phyloP scores from a whole-genome alignment of 2,797 vertebrate genomes.

The Oophaga sylvatica region DNA sequence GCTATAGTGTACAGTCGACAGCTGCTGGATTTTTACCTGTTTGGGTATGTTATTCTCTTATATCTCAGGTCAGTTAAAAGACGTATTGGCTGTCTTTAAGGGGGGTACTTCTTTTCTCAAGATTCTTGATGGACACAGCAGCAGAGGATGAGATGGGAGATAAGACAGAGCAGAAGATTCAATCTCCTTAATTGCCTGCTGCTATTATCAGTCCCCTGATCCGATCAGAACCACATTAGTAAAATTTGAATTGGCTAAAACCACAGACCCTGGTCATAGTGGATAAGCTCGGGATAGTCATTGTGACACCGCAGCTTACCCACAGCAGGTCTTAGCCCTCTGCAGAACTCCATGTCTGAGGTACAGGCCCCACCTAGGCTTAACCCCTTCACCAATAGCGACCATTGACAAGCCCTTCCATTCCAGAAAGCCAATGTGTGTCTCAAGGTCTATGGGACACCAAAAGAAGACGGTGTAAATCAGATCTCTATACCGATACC shows the following conservation, averaged over 20 bases:
- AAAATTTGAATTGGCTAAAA: slow-evolving; percentile 60
- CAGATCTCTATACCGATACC: background rate
- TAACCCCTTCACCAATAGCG: background rate
- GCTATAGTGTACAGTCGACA: no score
- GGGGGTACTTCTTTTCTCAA: background rate
- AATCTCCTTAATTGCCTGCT: slow-evolving; percentile 70
- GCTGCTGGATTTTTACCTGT: no score
- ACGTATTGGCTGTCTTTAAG: no score
- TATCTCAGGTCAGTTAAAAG: no score
- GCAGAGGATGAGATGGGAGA: slow-evolving; percentile 34
- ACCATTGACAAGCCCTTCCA: background rate
- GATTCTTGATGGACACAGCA: background rate
- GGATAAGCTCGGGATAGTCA: slow-evolving; percentile 61
- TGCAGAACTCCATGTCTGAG: background rate
- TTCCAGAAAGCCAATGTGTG: background rate
- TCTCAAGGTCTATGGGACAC: background rate
- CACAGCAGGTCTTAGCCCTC: background rate
- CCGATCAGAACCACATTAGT: slow-evolving; percentile 56
- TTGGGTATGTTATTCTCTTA: no score
- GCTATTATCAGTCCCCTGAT: slow-evolving; percentile 74
- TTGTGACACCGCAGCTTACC: slow-evolving; percentile 59
- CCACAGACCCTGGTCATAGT: slow-evolving; percentile 1
- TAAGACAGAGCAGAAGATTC: slow-evolving; percentile 51
- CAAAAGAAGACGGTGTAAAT: background rate
- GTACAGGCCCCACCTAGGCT: background rate